phyloP scores from a whole-genome alignment of 2,113 vertebrate species.

The Embiotoca jacksoni region DNA sequence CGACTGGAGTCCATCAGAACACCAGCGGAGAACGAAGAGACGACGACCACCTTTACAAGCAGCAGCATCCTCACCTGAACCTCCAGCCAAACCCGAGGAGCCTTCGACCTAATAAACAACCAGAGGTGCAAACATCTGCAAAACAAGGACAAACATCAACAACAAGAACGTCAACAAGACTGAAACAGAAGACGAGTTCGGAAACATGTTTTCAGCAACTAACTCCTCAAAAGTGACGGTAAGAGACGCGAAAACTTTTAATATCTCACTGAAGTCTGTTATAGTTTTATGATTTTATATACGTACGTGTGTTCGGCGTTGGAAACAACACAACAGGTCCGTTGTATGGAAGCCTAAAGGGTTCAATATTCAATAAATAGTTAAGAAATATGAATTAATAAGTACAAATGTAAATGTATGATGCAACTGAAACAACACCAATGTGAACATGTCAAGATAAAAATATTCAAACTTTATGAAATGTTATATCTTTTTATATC shows the following conservation, averaged over 20 bases:
- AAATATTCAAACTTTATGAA: too few species aligned
- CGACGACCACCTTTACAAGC: background rate
- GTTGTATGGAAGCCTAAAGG: background rate
- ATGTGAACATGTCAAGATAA: too few species aligned
- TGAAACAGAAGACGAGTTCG: background rate
- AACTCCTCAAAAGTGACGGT: slow-evolving; percentile 36
- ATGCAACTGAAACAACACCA: too few species aligned
- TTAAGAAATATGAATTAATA: background rate
- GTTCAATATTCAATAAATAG: background rate
- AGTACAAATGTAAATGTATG: background rate
- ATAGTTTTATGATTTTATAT: too few species aligned
- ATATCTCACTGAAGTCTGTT: too few species aligned
- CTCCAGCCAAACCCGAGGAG: slow-evolving; percentile 25
- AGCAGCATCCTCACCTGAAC: slow-evolving; percentile 4
- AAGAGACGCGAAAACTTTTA: background rate
- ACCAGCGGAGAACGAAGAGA: background rate
- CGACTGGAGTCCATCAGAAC: background rate
- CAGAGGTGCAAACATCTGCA: background rate
- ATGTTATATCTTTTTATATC: too few species aligned
- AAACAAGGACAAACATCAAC: background rate
- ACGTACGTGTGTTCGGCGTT: too few species aligned
- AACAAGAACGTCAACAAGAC: too few species aligned
- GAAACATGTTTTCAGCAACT: slow-evolving; percentile 30
- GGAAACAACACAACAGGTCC: too few species aligned
- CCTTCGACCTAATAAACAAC: background rate